A percentile compares a stretch with the other conserved stretches of the same genome.
Evolutionary conservation across 2,113 vertebrate species (phyloP).

Genomic region (Mungos mungo): DNA sequence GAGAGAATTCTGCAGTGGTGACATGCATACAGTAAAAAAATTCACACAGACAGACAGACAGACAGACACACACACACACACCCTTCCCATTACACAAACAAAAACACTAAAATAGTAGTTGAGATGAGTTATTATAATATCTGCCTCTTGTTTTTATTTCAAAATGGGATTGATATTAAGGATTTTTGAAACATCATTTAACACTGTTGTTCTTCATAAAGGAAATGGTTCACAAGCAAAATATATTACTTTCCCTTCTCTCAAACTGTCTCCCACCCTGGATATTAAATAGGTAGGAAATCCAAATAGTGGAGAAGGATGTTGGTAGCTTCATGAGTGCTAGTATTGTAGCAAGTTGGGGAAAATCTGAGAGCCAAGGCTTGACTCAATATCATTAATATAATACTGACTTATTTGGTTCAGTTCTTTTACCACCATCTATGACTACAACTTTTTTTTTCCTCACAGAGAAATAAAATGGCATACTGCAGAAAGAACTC

Average conservation of each 20-base stretch:
- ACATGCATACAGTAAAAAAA: background rate
- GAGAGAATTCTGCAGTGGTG: background rate
- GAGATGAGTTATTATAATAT: background rate
- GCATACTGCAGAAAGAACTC: conserved; percentile 18
- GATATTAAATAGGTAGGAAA: background rate
- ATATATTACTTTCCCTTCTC: background rate
- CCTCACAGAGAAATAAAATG: conserved; percentile 48
- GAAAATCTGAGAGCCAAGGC: background rate
- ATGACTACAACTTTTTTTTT: conserved; percentile 12
- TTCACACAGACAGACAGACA: background rate
- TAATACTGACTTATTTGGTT: conserved; percentile 15
- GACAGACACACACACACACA: background rate
- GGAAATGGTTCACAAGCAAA: background rate
- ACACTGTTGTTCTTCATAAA: background rate
- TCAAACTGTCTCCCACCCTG: fast-evolving
- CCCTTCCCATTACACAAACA: background rate
- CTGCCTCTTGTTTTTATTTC: background rate
- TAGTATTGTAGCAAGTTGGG: background rate
- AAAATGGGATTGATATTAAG: background rate
- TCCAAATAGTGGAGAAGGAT: background rate
- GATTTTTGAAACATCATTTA: background rate
- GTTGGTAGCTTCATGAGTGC: background rate
- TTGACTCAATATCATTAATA: background rate
- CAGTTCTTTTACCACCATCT: conserved; percentile 37
- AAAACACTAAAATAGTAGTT: background rate